Percentiles rank a stretch among this genome's conserved stretches.
These are phyloP conservation scores for Lytechinus variegatus DNA, from an alignment of 35 echinoderm and acorn worm genomes.

Conservation along the genomic window DNA sequence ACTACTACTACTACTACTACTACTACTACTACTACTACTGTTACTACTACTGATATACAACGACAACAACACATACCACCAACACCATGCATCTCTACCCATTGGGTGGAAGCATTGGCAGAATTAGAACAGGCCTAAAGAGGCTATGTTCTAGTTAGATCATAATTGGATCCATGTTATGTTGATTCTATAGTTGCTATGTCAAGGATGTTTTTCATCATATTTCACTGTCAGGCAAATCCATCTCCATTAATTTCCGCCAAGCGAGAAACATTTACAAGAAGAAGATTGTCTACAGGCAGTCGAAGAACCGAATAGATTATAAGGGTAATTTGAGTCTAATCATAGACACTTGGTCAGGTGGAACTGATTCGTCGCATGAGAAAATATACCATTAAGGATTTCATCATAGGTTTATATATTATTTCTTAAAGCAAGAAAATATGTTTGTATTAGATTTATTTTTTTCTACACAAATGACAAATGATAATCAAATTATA, in stretches of 20 bases:
- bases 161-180: background rate
- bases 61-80: no score
- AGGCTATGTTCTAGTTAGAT: background rate
- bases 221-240: background rate
- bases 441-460: no score
- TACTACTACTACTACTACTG: no score
- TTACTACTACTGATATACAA: no score
- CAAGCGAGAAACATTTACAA: background rate
- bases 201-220: conserved; percentile 8
- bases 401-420: no score
- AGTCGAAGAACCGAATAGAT: background rate
- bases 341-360: background rate
- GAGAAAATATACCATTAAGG: background rate
- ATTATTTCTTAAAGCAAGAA: no score
- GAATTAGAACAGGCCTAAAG: background rate
- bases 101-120: background rate
- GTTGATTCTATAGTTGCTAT: background rate
- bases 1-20: no score
- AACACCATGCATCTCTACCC: no score
- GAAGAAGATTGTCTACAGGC: background rate
- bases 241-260: background rate
- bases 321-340: background rate
- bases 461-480: no score
- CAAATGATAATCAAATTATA: no score
- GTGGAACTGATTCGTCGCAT: background rate